Evolutionary conservation across 2,797 vertebrate species (phyloP).

Genomic region (Oreonectes daqikongensis): DNA sequence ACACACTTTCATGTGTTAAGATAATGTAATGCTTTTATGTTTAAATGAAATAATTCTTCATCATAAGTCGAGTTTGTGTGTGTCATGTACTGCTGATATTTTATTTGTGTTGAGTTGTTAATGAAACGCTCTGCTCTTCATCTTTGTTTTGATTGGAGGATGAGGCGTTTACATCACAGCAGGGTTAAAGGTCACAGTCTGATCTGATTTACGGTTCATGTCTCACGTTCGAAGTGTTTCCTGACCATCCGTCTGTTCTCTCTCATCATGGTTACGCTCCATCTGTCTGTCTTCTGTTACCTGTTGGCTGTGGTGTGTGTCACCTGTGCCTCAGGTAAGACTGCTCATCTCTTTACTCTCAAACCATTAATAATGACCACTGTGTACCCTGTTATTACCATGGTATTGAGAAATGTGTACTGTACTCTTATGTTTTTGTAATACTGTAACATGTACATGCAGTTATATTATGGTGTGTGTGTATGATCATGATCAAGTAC

Average conservation of each 20-base stretch:
- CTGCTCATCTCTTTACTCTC: neutral
- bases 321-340: conserved; percentile 64
- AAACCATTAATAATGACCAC: too few relatives aligned
- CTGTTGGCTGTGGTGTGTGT: conserved; percentile 58
- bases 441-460: too few relatives aligned
- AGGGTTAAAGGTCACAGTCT: conserved; percentile 3
- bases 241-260: neutral
- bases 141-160: conserved; percentile 18
- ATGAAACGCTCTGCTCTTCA: neutral
- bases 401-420: too few relatives aligned
- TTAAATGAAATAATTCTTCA: too few relatives aligned
- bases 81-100: too few relatives aligned
- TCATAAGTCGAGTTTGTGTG: too few relatives aligned
- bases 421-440: too few relatives aligned
- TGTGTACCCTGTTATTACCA: too few relatives aligned
- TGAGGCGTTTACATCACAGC: neutral
- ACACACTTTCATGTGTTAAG: too few relatives aligned
- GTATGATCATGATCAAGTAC: neutral
- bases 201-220: neutral
- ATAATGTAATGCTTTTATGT: too few relatives aligned
- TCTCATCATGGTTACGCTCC: conserved; percentile 60
- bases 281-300: conserved; percentile 30
- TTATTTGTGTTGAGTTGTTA: too few relatives aligned
- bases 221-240: neutral
- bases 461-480: neutral